Evolutionary conservation across 1,140 invertebrate species (phyloP).

Genomic region (Araneus ventricosus): DNA sequence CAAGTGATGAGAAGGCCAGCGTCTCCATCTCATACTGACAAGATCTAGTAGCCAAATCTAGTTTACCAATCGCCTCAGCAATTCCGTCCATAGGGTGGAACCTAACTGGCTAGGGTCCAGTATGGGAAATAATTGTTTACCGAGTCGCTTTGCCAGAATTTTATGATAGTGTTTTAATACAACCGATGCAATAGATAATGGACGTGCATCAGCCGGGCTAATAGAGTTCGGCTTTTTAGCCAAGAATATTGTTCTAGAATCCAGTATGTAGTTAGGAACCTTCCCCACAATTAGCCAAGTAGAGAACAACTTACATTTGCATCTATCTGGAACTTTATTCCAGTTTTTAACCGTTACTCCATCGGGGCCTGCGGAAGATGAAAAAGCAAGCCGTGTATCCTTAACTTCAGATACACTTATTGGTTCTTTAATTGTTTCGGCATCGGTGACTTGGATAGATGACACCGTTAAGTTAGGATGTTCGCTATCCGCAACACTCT

Average conservation of each 20-base stretch:
- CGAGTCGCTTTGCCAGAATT: neutral
- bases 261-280: neutral
- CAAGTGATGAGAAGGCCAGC: neutral
- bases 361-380: slow-evolving; percentile 9
- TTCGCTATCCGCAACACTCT: neutral
- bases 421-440: neutral
- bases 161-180: slow-evolving; percentile 16
- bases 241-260: slow-evolving; percentile 11
- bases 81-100: neutral
- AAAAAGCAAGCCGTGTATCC: neutral
- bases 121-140: neutral
- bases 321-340: neutral
- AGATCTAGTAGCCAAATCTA: neutral
- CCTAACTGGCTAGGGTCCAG: neutral
- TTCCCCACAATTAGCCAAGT: neutral
- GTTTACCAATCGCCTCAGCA: neutral
- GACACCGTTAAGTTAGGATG: neutral
- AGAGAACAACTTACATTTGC: neutral
- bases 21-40: neutral
- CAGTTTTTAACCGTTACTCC: neutral
- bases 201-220: neutral
- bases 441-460: neutral
- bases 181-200: no score
- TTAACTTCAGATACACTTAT: neutral
- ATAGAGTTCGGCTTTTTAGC: neutral